Evolutionary conservation across 1,140 invertebrate species (phyloP), one percentile per base, ranked within the genome.

Genomic region (Lepidurus arcticus): DNA sequence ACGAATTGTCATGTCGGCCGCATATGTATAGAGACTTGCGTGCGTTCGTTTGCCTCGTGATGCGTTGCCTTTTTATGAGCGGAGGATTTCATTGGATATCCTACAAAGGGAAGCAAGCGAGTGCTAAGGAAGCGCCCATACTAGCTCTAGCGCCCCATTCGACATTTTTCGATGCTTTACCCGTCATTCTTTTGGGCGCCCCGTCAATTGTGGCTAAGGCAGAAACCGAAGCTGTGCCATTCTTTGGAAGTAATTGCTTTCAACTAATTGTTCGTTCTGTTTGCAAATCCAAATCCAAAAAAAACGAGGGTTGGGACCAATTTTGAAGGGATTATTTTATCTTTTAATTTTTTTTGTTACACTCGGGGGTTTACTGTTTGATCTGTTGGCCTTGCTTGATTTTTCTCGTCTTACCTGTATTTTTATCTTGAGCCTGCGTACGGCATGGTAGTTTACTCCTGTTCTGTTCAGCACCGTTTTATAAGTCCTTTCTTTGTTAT

Each of bases 101-200:
- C 81, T 86, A 91, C 73, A 91, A 90, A 83, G 93, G 93, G 73
- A 86, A 87, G 79, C 87, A 88, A 82, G 91, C 90, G 21, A 83
- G 87, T 1, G 81, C 88, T 16, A 88, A 90, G 80, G 91, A 94
- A 80, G 94, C 94, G 1, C 93, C 94, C 3, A 91, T 98, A 79
- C 85, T 97, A 78, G 91, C 91, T n/a, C 88, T 94, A 74, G 94
- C 94, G 24, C 94, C 95, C 8, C 95, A 97, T 85, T 97, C 95
- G 26, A 91, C 92, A 78, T 96, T 93, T 88, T 92, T 94, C 86
- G 95, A 97, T 86, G 92, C 93, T 77, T 89, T 97, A 79, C 89
- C 91, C 79, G 91, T 94, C 79, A 90, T 94, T 79, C 89, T 91
- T 81, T 88, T 95, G 79, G 91, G 91, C 42, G 92, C 92, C 34